Conservation (phyloP, 1,140 invertebrate species). For the Drosophila sucinea region DNA sequence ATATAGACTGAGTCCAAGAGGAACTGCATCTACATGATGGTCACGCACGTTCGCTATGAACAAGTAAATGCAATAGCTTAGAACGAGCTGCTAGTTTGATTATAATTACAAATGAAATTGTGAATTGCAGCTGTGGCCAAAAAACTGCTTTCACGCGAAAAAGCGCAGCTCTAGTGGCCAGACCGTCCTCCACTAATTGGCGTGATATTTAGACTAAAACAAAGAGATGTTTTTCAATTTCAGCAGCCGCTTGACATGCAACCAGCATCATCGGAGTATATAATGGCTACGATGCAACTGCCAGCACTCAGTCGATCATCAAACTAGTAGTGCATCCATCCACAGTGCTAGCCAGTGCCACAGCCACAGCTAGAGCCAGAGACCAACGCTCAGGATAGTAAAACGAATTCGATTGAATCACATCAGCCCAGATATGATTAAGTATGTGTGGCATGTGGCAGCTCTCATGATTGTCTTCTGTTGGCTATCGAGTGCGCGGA, state of each 20-base stretch:
- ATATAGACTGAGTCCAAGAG: neutral
- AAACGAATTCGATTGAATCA: conserved; percentile 29
- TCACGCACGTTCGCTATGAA: conserved; percentile 58
- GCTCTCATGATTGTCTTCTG: conserved; percentile 74
- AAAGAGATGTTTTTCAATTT: conserved; percentile 67
- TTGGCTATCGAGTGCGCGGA: conserved; percentile 67
- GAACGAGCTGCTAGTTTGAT: conserved; percentile 58
- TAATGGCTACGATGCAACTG: conserved; percentile 68
- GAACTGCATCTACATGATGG: conserved; percentile 20
- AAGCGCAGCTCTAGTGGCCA: conserved; percentile 68
- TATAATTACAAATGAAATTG: conserved; percentile 69
- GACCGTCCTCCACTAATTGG: conserved; percentile 66
- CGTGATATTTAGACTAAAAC: conserved; percentile 81
- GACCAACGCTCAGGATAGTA: conserved; percentile 43
- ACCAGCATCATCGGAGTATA: conserved; percentile 50
- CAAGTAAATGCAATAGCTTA: conserved; percentile 57
- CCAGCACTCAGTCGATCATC: conserved; percentile 70
- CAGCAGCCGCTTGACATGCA: conserved; percentile 70
- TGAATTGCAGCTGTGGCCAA: conserved; percentile 23
- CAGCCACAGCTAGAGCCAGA: conserved; percentile 18
- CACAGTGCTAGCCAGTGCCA: conserved; percentile 39
- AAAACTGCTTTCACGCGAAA: conserved; percentile 58
- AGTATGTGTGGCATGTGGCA: conserved; percentile 76
- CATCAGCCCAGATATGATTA: conserved; percentile 58
- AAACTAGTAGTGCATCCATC: conserved; percentile 41